Conservation (phyloP, 2,113 vertebrate genomes). For the Tetrax tetrax region DNA sequence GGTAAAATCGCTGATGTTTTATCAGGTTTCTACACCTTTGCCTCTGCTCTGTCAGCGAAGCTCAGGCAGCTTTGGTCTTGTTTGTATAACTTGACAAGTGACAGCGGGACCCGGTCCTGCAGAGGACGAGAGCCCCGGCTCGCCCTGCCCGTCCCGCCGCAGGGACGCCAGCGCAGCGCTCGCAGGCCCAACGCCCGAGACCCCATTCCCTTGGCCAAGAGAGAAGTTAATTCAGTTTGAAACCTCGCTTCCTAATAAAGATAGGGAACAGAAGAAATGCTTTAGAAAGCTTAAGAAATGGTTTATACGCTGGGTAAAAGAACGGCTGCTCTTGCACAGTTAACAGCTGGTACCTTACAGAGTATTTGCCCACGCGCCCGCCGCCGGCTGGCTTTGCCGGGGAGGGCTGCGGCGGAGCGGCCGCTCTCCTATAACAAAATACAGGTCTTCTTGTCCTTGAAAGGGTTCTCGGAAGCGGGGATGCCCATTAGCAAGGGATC, state of each 20-base stretch:
- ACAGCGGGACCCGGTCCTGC: fast-evolving
- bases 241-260: slow-evolving; percentile 37
- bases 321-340: slow-evolving; percentile 34
- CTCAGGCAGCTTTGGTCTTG: slow-evolving; percentile 69
- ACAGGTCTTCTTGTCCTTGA: slow-evolving; percentile 98
- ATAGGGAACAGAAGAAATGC: slow-evolving; percentile 34
- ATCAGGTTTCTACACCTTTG: not conserved
- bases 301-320: slow-evolving; percentile 8
- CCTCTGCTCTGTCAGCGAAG: slow-evolving; percentile 20
- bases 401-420: not conserved
- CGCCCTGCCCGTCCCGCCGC: not conserved
- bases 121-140: not conserved
- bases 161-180: not conserved
- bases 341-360: slow-evolving; percentile 60
- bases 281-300: slow-evolving; percentile 48
- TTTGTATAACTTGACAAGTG: not conserved
- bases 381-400: not conserved
- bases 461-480: slow-evolving; percentile 94
- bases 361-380: slow-evolving; percentile 28
- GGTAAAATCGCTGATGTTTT: not conserved
- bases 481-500: slow-evolving; percentile 92
- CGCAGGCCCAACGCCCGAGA: not conserved
- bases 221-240: not conserved
- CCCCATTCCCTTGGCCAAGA: slow-evolving; percentile 19
- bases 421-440: slow-evolving; percentile 83